A percentile compares a stretch with the other conserved stretches of the same genome.
These are phyloP conservation scores for Ictalurus punctatus DNA, from an alignment of 2,113 vertebrate genomes.

Conservation along the genomic window DNA sequence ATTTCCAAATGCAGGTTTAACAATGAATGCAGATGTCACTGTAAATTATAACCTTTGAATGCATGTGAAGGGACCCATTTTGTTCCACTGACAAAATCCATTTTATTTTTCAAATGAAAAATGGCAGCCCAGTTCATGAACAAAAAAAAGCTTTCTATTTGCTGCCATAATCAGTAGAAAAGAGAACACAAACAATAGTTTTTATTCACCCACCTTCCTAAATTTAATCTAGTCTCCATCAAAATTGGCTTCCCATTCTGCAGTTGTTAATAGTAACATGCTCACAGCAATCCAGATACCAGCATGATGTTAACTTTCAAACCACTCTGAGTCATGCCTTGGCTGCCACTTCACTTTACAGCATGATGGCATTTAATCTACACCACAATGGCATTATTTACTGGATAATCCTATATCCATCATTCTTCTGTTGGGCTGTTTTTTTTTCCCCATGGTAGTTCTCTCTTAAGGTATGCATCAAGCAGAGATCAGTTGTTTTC, in stretches of 20 bases:
- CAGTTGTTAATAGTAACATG: constrained; percentile 1
- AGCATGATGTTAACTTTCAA: constrained; percentile 15
- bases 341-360: not conserved
- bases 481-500: not conserved
- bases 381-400: not conserved
- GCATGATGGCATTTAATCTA: not conserved
- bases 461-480: not conserved
- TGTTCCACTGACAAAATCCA: not conserved
- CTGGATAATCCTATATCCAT: not conserved
- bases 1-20: not conserved
- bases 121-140: not conserved
- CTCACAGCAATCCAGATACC: not conserved
- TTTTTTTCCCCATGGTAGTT: not conserved
- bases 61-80: not conserved
- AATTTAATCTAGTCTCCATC: not conserved
- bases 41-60: not conserved
- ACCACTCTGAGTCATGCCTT: constrained; percentile 6
- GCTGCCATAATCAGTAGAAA: not conserved
- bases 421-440: not conserved
- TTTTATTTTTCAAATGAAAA: constrained; percentile 3
- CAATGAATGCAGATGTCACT: not conserved
- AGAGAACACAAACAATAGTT: not conserved
- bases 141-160: not conserved
- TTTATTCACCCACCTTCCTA: not conserved
- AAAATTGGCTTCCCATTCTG: not conserved